Base-by-base conservation (phyloP, 2,888 invertebrate species). In the Dynastes grantii region DNA sequence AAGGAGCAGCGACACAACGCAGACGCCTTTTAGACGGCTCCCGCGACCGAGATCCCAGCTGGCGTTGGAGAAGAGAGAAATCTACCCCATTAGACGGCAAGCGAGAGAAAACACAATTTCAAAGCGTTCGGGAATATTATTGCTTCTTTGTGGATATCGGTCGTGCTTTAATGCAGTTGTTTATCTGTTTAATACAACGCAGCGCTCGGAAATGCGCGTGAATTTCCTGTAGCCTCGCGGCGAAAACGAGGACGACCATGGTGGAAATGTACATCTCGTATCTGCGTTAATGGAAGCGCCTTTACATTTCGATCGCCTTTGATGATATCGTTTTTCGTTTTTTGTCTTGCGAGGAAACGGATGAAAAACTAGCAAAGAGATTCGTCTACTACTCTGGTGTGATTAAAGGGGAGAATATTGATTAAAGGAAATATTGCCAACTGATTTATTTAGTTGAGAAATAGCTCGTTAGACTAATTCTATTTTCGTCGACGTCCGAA, bases 111-210 rank as follows among this genome's bases (percentile, higher is more conserved):
- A 49, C 67, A 49, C 67, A 68, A 22, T 22, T 49, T 68, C 49
- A 22, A 22, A 51, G 51, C 68, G 51, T 63, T 63, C 27, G 9
- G 6, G 65, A 40, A 67, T 67, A 67, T 67, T 67, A 67, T 68
- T 51, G 71, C 70, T 78, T 53, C 78, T 73, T 75, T 70, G 75
- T 79, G 75, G 67, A 73, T 49, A 11, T 45, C 53, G 55, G 63
- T 61, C 65, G 61, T 71, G 76, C 76, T 78, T 37, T 76, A 78
- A 73, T 55, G 70, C 76, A 80, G 67, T 80, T 78, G 73, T 76
- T 80, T 80, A 77, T 29, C 71, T 76, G 78, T 75, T 73, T 78
- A 78, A 78, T 78, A 78, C 77, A 80, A 55, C 73, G 68, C 65
- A 80, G 49, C 67, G 68, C 65, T 78, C 78, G 68, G 9, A n/a